Evolutionary conservation across 2,113 vertebrate species (phyloP).

Genomic region (Bettongia penicillata): DNA sequence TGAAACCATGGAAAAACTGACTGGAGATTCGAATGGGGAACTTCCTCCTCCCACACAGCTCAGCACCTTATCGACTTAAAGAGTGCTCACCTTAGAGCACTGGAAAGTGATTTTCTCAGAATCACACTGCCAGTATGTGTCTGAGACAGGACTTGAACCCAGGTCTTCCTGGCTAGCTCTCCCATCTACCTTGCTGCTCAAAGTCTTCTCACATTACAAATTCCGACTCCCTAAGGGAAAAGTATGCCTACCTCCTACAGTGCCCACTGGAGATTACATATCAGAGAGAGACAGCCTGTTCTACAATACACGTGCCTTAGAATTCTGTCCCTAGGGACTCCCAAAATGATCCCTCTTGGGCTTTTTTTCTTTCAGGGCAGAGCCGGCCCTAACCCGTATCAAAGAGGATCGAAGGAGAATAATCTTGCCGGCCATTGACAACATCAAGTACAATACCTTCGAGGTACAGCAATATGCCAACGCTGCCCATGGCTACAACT

Average conservation of each 20-base stretch:
- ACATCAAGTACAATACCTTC: conserved; percentile 98
- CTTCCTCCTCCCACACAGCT: neutral
- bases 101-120: neutral
- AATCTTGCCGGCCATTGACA: conserved; percentile 97
- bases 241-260: neutral
- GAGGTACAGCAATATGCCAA: conserved; percentile 98
- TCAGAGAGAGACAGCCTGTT: accelerated
- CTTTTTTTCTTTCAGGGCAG: conserved; percentile 87
- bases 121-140: neutral
- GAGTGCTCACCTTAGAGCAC: neutral
- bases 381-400: conserved; percentile 93
- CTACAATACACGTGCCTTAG: neutral
- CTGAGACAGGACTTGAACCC: neutral
- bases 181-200: neutral
- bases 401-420: conserved; percentile 94
- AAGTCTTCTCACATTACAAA: neutral
- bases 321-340: accelerated
- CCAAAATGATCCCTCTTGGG: neutral
- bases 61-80: neutral
- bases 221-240: neutral
- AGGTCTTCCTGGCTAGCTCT: neutral
- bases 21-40: neutral
- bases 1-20: neutral
- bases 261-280: accelerated
- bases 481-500: conserved; percentile 97